Conservation (phyloP, 2,888 invertebrate genomes). For the Sphecodes monilicornis region DNA sequence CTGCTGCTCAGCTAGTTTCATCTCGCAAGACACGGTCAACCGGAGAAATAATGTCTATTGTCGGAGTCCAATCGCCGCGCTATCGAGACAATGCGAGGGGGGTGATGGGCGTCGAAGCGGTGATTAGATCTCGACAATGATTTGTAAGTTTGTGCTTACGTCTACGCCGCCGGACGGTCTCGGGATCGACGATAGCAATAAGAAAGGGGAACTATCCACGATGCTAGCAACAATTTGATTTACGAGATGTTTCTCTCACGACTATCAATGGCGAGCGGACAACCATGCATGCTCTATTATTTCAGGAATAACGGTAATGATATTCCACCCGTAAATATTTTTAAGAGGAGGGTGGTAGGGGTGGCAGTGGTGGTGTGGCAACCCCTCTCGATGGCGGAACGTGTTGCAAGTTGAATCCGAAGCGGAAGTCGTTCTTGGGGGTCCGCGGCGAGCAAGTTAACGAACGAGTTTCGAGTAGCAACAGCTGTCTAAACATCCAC, state of each 20-base stretch:
- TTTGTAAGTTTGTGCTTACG: slow-evolving; percentile 56
- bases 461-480: slow-evolving; percentile 67
- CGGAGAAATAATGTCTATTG: slow-evolving; percentile 46
- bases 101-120: slow-evolving; percentile 38
- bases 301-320: slow-evolving; percentile 18
- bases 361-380: slow-evolving; percentile 16
- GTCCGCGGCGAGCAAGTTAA: slow-evolving; percentile 54
- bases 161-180: slow-evolving; percentile 32
- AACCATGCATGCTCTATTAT: not conserved
- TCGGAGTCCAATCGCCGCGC: slow-evolving; percentile 48
- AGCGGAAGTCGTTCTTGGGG: slow-evolving; percentile 65
- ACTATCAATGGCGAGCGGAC: not conserved
- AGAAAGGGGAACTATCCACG: slow-evolving; percentile 11
- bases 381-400: slow-evolving; percentile 16
- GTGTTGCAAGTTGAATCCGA: slow-evolving; percentile 28
- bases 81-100: slow-evolving; percentile 51
- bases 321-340: slow-evolving; percentile 43
- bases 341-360: slow-evolving; percentile 18
- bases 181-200: slow-evolving; percentile 7
- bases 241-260: not conserved
- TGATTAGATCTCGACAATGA: slow-evolving; percentile 66
- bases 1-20: slow-evolving; percentile 13
- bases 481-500: slow-evolving; percentile 71
- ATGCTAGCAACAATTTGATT: slow-evolving; percentile 39
- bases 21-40: slow-evolving; percentile 4